These are phyloP conservation scores for Dysmachus trigonus DNA, from an alignment of 2,888 invertebrate genomes.

Conservation along the genomic window DNA sequence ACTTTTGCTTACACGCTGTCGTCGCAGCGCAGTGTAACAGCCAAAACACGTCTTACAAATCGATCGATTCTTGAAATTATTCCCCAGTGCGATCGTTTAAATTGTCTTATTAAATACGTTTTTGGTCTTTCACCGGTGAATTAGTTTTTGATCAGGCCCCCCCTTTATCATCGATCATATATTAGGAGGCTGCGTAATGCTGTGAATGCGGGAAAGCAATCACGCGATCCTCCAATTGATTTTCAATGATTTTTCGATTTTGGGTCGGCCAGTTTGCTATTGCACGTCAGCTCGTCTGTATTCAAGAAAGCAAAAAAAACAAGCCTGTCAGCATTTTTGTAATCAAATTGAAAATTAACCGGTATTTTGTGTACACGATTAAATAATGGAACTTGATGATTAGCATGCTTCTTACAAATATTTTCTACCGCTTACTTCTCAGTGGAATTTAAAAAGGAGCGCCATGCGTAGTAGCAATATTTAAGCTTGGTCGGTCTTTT, in stretches of 20 bases:
- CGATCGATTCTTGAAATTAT: conserved; percentile 47
- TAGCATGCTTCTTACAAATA: neutral
- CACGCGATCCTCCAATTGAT: conserved; percentile 45
- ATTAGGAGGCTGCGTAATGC: neutral
- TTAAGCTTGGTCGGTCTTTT: neutral
- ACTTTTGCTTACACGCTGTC: neutral
- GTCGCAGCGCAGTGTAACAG: conserved; percentile 11
- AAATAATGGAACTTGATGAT: conserved; percentile 12
- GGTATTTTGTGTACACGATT: conserved; percentile 18
- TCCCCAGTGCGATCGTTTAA: conserved; percentile 47
- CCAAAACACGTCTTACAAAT: conserved; percentile 42
- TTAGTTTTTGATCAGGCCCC: neutral
- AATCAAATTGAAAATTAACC: conserved; percentile 43
- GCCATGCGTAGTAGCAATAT: neutral
- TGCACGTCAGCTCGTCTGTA: neutral
- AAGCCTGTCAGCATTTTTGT: conserved; percentile 48
- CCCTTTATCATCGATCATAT: conserved; percentile 43
- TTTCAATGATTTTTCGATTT: conserved; percentile 43
- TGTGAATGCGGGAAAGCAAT: conserved; percentile 44
- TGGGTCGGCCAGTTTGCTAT: neutral
- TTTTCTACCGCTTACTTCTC: neutral
- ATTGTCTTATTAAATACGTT: conserved; percentile 45
- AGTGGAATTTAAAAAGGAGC: neutral
- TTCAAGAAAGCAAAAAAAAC: neutral
- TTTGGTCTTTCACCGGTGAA: conserved; percentile 23